phyloP scores from a whole-genome alignment of 2,113 vertebrate species.

The Urocolius indicus region DNA sequence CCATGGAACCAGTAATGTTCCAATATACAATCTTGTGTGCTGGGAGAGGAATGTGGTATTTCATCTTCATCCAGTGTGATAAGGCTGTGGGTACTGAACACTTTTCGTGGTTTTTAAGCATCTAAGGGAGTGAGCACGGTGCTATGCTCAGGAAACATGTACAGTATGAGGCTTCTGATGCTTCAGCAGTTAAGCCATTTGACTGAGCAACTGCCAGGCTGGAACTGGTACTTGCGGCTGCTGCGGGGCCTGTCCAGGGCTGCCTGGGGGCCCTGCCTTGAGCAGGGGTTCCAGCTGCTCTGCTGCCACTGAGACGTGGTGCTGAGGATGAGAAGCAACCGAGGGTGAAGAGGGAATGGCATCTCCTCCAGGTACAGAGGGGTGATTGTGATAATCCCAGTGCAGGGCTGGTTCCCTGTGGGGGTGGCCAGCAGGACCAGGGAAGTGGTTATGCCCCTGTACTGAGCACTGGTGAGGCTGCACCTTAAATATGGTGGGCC shows the following conservation, averaged over 20 bases:
- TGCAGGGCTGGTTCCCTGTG: neutral
- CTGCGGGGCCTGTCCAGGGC: neutral
- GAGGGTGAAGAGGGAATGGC: neutral
- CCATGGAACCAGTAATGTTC: neutral
- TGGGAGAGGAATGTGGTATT: neutral
- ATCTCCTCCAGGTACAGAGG: neutral
- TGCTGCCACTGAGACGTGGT: neutral
- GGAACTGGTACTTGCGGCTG: accelerated
- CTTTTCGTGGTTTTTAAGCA: neutral
- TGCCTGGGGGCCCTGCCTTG: neutral
- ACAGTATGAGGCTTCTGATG: neutral
- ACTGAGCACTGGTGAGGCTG: no score
- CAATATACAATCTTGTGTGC: neutral
- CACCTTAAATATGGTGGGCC: no score
- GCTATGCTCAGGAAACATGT: neutral
- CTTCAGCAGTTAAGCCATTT: neutral
- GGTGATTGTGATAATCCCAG: neutral
- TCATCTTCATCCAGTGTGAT: neutral
- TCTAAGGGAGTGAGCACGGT: no score
- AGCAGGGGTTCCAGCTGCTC: neutral
- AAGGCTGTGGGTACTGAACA: neutral
- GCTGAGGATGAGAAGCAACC: neutral
- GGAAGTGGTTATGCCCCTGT: no score
- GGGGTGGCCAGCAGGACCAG: neutral
- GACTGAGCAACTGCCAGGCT: neutral